Evolutionary conservation across 2,797 vertebrate species (phyloP), one percentile per base, ranked within the genome.

Genomic region (Sebastes steindachneri): DNA sequence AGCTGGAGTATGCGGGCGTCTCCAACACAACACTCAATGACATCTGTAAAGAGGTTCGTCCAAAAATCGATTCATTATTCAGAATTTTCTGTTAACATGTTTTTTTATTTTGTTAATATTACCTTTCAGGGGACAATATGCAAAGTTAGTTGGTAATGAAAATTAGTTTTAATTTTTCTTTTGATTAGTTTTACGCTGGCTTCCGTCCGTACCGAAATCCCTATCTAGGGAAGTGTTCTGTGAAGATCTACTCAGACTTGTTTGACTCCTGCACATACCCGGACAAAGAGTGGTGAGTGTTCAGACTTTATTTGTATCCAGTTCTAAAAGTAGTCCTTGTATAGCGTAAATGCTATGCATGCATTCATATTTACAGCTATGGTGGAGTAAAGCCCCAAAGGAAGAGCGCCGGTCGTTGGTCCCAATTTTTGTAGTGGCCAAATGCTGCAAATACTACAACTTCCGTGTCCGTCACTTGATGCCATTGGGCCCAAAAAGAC

Each of bases 271-370:
- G 96, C 75, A 80, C 90, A 0, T 96, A 96, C 68, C 76, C 81
- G 1, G 95, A 96, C 75, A 96, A 96, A 81, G 91, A 95, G 80
- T 96, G 95, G 96, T 97, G 85, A 94, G 95, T 75, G 14, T 65
- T 37, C 25, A 45, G 41, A 45, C 41, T 45, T 45, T 15, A 45
- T 5, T 45, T 45, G 5, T 7, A 53, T 11, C 7, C 10, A 8
- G 1, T 15, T 29, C 37, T 66, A 31, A 21, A 48, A 41, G 26
- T 10, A 48, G 7, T 45, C 10, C 11, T n/a, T 15, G 8, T 33
- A 10, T 2, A 92, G 4, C 51, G 35, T 12, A 37, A 5, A 37
- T 12, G 0, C 35, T 96, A 75, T 84, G 31, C 28, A 88, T 84
- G 74, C 69, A 76, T 90, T 41, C 37, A 41, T 41, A 41, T 41